Evolutionary conservation across 1,140 invertebrate genomes (phyloP), one percentile per base, ranked within the genome.

Genomic region (Dinoponera quadriceps): DNA sequence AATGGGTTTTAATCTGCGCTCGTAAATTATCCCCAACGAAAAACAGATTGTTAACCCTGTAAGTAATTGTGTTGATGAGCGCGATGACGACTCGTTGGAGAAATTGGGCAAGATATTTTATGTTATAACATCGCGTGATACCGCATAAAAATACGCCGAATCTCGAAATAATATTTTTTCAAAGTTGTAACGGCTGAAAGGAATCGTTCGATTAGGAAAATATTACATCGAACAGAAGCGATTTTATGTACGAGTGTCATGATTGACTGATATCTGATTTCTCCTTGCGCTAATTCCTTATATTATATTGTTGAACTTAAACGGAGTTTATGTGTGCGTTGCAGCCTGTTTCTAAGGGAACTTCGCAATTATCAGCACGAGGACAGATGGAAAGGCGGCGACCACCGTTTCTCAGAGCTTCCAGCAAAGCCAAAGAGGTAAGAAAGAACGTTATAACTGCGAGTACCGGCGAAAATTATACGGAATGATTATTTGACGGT

Each of bases 381-480:
- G 91, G 92, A 86, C 91, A 93, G 73, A 93, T 94, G 93, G 93
- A 94, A 57, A 91, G 92, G 85, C 92, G 94, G 62, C 90, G 93
- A 71, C 91, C 93, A 85, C 89, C 90, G 85, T 94, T 94, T 91
- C 89, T 93, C 80, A 92, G 91, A 87, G 90, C 89, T 88, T 82
- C 91, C n/a, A 78, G 85, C 44, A 94, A 93, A 88, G 48, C 88
- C 33, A 92, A 90, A 83, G 93, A 94, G 92, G 94, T 94, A 92
- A 82, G 33, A 54, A n/a, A 54, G 22, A 68, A n/a, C 14, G n/a
- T 13, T 20, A 0, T 29, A 14, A 9, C 33, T 1, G 25, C 33
- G 14, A 55, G 20, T 57, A 25, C 13, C 5, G 25, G n/a, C n/a
- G 1, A 57, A 44, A n/a, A 57, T 73, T 59, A 33, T 22, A 59